phyloP scores from a whole-genome alignment of 2,888 invertebrate genomes.

The Meiosimyza decipiens region DNA sequence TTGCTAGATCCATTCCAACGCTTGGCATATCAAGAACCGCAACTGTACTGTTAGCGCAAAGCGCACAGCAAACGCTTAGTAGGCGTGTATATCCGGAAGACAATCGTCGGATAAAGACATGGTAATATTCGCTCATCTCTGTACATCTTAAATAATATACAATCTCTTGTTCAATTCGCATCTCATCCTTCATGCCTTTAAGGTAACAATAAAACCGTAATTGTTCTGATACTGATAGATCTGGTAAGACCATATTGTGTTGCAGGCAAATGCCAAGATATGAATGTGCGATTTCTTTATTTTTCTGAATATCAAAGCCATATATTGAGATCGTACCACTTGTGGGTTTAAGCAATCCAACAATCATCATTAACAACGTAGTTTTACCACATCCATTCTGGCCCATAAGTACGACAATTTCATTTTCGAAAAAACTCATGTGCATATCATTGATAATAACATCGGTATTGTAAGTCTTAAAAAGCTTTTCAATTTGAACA shows the following conservation, averaged over 20 bases:
- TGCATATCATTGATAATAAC: constrained; percentile 74
- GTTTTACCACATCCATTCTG: constrained; percentile 84
- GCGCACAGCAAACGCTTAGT: constrained; percentile 77
- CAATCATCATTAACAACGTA: constrained; percentile 90
- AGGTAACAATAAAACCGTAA: constrained; percentile 81
- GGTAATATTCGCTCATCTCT: constrained; percentile 72
- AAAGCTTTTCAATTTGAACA: constrained; percentile 65
- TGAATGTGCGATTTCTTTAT: constrained; percentile 72
- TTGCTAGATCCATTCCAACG: constrained; percentile 84
- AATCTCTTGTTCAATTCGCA: constrained; percentile 69
- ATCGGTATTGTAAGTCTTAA: constrained; percentile 79
- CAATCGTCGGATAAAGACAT: constrained; percentile 69
- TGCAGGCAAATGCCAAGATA: constrained; percentile 83
- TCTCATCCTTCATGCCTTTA: constrained; percentile 70
- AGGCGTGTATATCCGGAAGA: constrained; percentile 80
- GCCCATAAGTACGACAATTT: constrained; percentile 75
- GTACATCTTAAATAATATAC: constrained; percentile 72
- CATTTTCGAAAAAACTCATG: constrained; percentile 80
- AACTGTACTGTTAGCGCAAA: constrained; percentile 78
- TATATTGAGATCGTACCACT: constrained; percentile 76
- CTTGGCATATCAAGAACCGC: constrained; percentile 81
- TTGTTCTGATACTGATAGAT: constrained; percentile 83
- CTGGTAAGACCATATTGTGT: constrained; percentile 71
- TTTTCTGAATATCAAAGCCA: constrained; percentile 74
- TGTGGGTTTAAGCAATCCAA: constrained; percentile 76